These are phyloP conservation scores for Apogon talboti DNA, from an alignment of 2,797 vertebrate species.

Conservation along the genomic window DNA sequence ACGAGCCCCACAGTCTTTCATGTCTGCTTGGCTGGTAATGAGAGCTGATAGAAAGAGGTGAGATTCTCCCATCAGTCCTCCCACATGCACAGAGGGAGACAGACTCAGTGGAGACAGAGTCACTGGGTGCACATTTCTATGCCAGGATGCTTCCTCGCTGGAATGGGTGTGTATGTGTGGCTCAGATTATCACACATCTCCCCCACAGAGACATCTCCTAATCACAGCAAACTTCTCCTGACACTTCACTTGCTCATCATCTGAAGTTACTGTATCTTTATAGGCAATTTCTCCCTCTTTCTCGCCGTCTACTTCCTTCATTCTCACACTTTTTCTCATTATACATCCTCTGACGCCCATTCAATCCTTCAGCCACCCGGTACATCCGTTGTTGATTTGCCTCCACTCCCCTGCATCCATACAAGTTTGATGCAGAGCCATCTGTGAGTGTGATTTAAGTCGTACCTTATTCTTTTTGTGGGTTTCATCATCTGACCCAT, in stretches of 20 bases:
- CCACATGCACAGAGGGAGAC: constrained; percentile 53
- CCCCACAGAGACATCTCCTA: constrained; percentile 56
- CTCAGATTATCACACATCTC: constrained; percentile 37
- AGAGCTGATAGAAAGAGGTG: constrained; percentile 76
- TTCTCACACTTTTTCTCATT: constrained; percentile 8
- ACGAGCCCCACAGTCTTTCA: constrained; percentile 63
- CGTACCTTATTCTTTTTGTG: constrained; percentile 26
- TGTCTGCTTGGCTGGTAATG: constrained; percentile 74
- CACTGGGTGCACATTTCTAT: constrained; percentile 52
- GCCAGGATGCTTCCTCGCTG: constrained; percentile 10
- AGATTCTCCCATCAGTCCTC: constrained; percentile 64
- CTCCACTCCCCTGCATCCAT: neutral
- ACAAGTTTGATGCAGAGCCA: constrained; percentile 54
- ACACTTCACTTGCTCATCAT: constrained; percentile 57
- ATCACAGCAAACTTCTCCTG: constrained; percentile 61
- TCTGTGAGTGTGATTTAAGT: constrained; percentile 48
- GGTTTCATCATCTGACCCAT: constrained; percentile 49
- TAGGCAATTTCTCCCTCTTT: constrained; percentile 15
- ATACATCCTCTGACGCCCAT: neutral
- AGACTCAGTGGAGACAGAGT: constrained; percentile 47
- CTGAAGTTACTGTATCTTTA: constrained; percentile 49
- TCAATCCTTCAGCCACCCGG: neutral
- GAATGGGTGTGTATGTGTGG: constrained; percentile 6
- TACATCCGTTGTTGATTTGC: constrained; percentile 12
- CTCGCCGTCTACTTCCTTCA: neutral